Conservation (phyloP, 2,888 invertebrate species). For the Andrena praecox region DNA sequence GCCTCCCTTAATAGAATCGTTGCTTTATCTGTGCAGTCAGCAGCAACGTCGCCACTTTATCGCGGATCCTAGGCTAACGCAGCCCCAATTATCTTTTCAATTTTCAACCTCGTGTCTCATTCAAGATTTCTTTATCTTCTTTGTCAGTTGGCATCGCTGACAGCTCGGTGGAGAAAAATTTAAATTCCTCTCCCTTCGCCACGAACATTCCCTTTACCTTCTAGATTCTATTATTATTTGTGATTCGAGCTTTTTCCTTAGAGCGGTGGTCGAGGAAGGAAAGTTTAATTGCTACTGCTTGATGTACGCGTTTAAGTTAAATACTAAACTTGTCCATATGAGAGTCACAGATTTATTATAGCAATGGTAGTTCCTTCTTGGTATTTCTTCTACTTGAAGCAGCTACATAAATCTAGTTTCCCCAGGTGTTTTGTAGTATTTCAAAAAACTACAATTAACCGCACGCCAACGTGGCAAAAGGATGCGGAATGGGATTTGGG, state of each 20-base stretch:
- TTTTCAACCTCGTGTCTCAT: neutral
- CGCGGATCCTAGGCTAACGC: constrained; percentile 26
- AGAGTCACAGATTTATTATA: too few species aligned
- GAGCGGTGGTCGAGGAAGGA: too few species aligned
- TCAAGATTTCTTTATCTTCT: constrained; percentile 20
- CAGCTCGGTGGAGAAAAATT: constrained; percentile 30
- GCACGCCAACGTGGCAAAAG: too few species aligned
- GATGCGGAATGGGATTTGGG: too few species aligned
- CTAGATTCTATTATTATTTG: constrained; percentile 1
- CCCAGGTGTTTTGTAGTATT: too few species aligned
- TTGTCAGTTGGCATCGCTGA: constrained; percentile 4
- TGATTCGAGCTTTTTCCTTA: neutral
- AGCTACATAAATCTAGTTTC: too few species aligned
- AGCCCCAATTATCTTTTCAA: constrained; percentile 46
- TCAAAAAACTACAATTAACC: too few species aligned
- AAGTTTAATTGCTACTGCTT: too few species aligned
- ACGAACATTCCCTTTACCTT: neutral
- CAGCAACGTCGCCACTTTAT: constrained; percentile 13
- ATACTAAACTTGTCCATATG: too few species aligned
- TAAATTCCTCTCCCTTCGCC: constrained; percentile 33
- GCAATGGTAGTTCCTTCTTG: too few species aligned
- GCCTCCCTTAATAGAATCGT: constrained; percentile 44
- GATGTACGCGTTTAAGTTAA: too few species aligned
- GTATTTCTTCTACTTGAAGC: too few species aligned
- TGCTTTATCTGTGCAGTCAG: constrained; percentile 23